Base-by-base conservation (phyloP, 2,797 vertebrate genomes). In the Parauchenoglanis ngamensis region DNA sequence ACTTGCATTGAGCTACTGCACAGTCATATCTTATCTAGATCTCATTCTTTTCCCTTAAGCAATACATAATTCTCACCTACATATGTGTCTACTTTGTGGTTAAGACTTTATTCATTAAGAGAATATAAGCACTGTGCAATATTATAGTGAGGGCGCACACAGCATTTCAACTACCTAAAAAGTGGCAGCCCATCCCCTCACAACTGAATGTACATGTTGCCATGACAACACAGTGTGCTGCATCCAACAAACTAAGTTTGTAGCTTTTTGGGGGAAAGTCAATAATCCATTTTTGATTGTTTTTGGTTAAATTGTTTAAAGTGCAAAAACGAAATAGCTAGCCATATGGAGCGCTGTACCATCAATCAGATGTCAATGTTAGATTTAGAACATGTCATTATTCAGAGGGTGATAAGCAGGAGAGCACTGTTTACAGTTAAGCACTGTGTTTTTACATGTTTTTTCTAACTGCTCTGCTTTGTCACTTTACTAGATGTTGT, bases 101-200 rank as follows among this genome's bases (percentile, higher is more conserved):
- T 90, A 92, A 84, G 82, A 86, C 92, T 92, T 82, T 94, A 90
- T 94, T 92, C 87, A 89, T 88, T 90, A 92, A 92, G 92, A 94
- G 92, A 89, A 94, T 92, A 92, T 92, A 93, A 95, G 92, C 95
- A 95, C 95, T 95, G 95, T 95, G 95, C 94, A 93, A 94, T 93
- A 91, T 92, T 86, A 92, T 78, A 87, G 90, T 87, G 91, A 90
- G 91, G 92, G 90, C 92, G 93, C 92, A 92, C 86, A 86, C 91
- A 91, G 94, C 88, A 73, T 92, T 93, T 91, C 90, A 92, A 94
- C 95, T 94, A 95, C 94, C 94, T 95, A 94, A 90, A 17, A 89
- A 17, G 90, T 90, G 88, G 92, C 89, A 81, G 90, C 80, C 88
- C 89, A 88, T 92, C 52, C 87, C 90, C 87, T 90, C 91, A 92